Evolutionary conservation across 2,797 vertebrate genomes (phyloP).

Genomic region (Eurystomus glaucurus): DNA sequence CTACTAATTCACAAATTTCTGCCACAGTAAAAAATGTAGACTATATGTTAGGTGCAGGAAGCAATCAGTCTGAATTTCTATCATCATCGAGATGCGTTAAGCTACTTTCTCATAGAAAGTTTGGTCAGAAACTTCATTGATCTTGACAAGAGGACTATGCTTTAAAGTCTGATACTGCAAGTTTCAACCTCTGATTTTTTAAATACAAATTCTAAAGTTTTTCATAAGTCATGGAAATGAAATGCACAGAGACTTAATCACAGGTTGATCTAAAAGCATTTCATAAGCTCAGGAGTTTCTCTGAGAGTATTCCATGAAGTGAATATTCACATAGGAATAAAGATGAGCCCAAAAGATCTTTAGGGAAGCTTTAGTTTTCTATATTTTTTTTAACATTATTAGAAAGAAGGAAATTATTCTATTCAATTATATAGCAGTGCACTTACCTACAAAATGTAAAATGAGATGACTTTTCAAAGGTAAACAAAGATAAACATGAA

Average conservation of each 20-base stretch:
- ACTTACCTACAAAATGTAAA: not conserved
- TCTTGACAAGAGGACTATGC: not conserved
- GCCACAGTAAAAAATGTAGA: not conserved
- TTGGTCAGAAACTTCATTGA: not conserved
- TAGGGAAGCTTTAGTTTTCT: not conserved
- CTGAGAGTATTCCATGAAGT: not conserved
- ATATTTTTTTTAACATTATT: not conserved
- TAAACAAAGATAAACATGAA: not conserved
- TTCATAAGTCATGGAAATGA: not conserved
- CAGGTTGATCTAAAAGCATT: not conserved
- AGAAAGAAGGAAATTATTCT: not conserved
- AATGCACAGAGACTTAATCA: not conserved
- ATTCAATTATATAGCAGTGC: not conserved
- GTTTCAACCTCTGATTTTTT: not conserved
- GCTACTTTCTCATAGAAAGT: not conserved
- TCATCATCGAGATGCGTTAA: not conserved
- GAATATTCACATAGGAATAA: not conserved
- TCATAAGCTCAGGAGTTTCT: not conserved
- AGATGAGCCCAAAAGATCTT: not conserved
- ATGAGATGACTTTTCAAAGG: not conserved
- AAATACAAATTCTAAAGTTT: not conserved
- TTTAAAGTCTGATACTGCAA: not conserved
- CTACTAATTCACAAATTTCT: not conserved
- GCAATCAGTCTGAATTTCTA: not conserved
- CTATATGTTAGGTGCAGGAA: not conserved